A percentile compares a stretch with the other conserved stretches of the same genome.
phyloP scores from a whole-genome alignment of 2,113 vertebrate species.

The Pachyramphus minor region DNA sequence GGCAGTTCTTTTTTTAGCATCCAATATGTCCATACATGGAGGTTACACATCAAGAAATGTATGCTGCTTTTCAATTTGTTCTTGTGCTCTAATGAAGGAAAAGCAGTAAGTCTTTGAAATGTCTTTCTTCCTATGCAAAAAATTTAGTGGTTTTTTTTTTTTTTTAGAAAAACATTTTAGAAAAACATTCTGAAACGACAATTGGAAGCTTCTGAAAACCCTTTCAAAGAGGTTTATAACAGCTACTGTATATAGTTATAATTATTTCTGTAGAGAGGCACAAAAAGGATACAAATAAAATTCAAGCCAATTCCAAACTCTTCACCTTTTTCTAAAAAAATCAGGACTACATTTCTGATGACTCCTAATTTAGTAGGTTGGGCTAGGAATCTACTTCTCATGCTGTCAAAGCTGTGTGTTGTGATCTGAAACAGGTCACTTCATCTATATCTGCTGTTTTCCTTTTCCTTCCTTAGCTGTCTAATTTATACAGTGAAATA shows the following conservation, averaged over 20 bases:
- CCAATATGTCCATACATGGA: background rate
- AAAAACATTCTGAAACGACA: background rate
- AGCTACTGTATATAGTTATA: background rate
- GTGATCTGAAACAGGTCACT: slow-evolving; percentile 2
- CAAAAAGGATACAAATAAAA: background rate
- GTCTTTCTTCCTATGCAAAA: background rate
- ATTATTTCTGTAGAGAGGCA: background rate
- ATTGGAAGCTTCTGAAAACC: background rate
- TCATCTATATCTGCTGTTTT: background rate
- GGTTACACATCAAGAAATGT: background rate
- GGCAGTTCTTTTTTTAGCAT: background rate
- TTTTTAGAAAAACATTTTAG: background rate
- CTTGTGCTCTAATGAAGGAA: background rate
- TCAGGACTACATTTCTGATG: background rate
- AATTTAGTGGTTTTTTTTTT: background rate
- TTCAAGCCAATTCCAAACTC: background rate
- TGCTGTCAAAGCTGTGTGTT: background rate
- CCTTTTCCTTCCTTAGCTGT: background rate
- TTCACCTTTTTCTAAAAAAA: background rate
- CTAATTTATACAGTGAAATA: slow-evolving; percentile 50
- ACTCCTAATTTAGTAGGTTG: background rate
- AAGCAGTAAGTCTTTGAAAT: background rate
- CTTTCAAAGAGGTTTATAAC: background rate
- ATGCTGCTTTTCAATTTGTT: background rate
- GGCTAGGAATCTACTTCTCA: background rate